phyloP scores from a whole-genome alignment of 2,797 vertebrate genomes.

The Semotilus atromaculatus region DNA sequence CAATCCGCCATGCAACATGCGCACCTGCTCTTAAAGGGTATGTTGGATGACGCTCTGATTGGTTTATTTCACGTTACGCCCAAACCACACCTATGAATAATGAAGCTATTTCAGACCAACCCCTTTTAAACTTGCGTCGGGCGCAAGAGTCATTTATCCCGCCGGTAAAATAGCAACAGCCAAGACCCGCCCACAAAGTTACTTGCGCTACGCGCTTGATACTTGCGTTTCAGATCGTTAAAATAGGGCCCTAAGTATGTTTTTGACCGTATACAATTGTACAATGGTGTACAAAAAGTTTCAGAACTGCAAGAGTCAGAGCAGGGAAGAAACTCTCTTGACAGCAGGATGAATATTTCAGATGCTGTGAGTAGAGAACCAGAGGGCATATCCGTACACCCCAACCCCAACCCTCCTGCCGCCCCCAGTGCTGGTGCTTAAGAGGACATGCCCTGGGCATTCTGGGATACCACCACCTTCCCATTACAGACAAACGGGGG shows the following conservation, averaged over 20 bases:
- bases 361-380: constrained; percentile 22
- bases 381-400: constrained; percentile 25
- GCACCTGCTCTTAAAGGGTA: too few species aligned
- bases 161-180: too few species aligned
- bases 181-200: too few species aligned
- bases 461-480: constrained; percentile 6
- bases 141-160: too few species aligned
- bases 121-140: too few species aligned
- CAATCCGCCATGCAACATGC: too few species aligned
- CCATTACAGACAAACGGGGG: not conserved
- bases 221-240: too few species aligned
- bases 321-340: constrained; percentile 22
- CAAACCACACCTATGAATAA: too few species aligned
- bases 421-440: not conserved
- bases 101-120: too few species aligned
- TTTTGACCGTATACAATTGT: not conserved
- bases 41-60: too few species aligned
- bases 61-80: too few species aligned
- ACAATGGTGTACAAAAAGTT: constrained; percentile 24
- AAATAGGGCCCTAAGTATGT: not conserved
- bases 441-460: constrained; percentile 26
- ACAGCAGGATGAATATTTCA: constrained; percentile 54
- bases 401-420: not conserved
- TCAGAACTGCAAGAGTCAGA: constrained; percentile 17
- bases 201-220: too few species aligned